Conservation (phyloP, 2,888 invertebrate genomes). For the Micoletzkya japonica region DNA sequence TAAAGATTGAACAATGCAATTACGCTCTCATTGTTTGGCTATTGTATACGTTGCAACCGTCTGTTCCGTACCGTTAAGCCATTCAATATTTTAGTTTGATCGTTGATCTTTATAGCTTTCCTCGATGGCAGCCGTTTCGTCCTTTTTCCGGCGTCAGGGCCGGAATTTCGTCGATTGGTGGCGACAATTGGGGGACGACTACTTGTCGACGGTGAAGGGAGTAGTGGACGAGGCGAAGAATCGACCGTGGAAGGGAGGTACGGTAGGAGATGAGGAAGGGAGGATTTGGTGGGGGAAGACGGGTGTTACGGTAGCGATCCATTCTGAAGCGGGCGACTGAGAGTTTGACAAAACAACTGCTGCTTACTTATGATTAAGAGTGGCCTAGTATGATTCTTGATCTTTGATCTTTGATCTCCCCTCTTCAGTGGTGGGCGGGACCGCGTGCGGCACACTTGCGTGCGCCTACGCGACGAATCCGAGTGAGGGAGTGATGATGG, state of each 20-base stretch:
- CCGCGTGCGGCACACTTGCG: neutral
- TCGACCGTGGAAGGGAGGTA: conserved; percentile 25
- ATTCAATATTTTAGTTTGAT: no score
- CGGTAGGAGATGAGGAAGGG: neutral
- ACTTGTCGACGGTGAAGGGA: neutral
- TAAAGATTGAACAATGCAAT: no score
- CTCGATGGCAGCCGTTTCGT: conserved; percentile 1
- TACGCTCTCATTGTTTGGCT: no score
- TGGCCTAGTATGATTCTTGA: neutral
- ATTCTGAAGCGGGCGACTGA: no score
- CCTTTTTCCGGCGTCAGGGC: conserved; percentile 9
- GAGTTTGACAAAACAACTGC: neutral
- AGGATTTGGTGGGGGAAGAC: no score
- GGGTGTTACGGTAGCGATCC: no score
- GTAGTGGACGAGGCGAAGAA: neutral
- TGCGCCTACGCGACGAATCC: conserved; percentile 16
- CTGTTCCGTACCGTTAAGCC: no score
- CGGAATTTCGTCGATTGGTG: conserved; percentile 8
- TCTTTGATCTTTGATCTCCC: neutral
- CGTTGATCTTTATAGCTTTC: neutral
- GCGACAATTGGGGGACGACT: conserved; percentile 22
- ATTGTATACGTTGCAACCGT: no score
- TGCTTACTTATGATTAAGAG: neutral
- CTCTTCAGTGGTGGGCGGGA: conserved; percentile 1
- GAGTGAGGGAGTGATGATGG: conserved; percentile 19